phyloP scores from a whole-genome alignment of 2,888 invertebrate species.

The Halocaridina rubra region DNA sequence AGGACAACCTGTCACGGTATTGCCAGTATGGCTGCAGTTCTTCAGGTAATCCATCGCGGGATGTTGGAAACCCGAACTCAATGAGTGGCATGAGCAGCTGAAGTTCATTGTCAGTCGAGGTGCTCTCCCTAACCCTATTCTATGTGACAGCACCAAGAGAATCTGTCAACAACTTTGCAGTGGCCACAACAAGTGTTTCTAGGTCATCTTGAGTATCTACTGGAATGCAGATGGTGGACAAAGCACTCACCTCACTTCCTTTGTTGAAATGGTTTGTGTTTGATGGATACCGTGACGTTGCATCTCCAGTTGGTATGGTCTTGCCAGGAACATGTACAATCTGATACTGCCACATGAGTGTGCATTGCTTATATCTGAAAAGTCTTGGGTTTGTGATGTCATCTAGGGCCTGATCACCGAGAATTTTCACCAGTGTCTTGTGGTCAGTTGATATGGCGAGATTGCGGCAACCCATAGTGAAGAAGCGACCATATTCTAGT shows the following conservation, averaged over 20 bases:
- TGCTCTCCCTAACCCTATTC: no score
- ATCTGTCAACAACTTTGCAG: no score
- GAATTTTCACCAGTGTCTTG: conserved; percentile 19
- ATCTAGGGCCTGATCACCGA: no score
- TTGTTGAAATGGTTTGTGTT: no score
- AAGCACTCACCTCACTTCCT: no score
- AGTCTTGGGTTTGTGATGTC: background rate
- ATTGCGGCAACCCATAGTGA: conserved; percentile 5
- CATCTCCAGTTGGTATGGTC: no score
- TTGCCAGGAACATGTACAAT: background rate
- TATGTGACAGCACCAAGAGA: no score
- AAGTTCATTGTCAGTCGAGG: no score
- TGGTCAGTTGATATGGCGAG: conserved; percentile 6
- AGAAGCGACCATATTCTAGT: background rate
- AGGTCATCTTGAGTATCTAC: no score
- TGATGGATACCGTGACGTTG: no score
- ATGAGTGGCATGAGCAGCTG: background rate
- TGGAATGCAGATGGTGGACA: no score
- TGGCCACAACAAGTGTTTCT: no score
- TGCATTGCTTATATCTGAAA: background rate
- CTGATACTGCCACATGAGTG: conserved; percentile 17
- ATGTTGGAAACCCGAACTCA: background rate
- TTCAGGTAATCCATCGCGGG: conserved; percentile 6
- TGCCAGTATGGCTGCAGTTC: conserved; percentile 23
- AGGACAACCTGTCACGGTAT: conserved; percentile 10